Percentiles rank a stretch among this genome's conserved stretches.
These are phyloP conservation scores for Fulmarus glacialis DNA, from an alignment of 2,113 vertebrate genomes.

Conservation along the genomic window DNA sequence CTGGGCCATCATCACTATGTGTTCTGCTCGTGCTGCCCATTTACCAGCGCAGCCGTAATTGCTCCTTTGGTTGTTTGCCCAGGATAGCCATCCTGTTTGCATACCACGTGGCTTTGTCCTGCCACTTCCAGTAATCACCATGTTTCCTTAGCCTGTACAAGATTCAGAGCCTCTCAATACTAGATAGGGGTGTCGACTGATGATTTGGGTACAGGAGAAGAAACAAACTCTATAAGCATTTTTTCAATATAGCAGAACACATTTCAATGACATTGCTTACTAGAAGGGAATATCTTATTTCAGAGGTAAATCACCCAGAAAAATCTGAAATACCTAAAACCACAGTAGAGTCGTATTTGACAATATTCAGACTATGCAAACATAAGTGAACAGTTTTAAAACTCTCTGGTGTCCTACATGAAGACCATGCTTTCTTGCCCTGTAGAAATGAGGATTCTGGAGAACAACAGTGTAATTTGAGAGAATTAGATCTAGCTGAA, in stretches of 20 bases:
- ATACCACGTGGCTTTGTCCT: accelerated
- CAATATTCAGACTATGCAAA: not conserved
- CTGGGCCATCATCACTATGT: accelerated
- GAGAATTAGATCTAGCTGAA: not conserved
- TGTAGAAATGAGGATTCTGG: not conserved
- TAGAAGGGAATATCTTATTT: not conserved
- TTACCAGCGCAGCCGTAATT: accelerated
- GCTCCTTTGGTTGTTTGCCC: not conserved
- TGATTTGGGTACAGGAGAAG: not conserved
- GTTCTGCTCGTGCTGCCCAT: accelerated
- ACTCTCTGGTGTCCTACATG: not conserved
- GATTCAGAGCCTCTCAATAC: not conserved
- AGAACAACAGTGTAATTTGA: not conserved
- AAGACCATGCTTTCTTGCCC: not conserved
- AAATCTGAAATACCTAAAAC: not conserved
- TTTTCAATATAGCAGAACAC: not conserved
- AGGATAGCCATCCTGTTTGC: not conserved
- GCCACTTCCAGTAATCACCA: not conserved
- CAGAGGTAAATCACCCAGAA: not conserved
- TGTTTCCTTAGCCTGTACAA: not conserved
- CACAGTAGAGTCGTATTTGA: not conserved
- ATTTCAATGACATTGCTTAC: not conserved
- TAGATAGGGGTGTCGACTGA: accelerated
- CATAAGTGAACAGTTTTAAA: not conserved
- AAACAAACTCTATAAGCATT: not conserved